Base-by-base conservation (phyloP, 2,113 vertebrate genomes). In the Globicephala melas region DNA sequence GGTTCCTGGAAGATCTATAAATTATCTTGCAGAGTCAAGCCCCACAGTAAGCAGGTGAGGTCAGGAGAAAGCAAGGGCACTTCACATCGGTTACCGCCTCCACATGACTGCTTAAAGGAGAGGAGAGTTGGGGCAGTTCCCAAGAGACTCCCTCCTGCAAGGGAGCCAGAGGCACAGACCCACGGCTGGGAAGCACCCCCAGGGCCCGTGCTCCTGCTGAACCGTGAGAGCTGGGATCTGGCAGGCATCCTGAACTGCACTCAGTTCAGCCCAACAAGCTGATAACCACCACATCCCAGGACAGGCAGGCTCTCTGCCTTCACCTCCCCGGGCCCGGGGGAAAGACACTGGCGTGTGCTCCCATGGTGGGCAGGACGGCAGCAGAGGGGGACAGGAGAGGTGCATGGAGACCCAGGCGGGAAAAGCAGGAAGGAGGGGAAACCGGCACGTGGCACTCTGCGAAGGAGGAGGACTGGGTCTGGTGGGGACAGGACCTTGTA, bases 361-460 rank as follows among this genome's bases (percentile, higher is more conserved):
- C 83, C 5, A 0, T 0, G 53, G 60, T 12, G 17, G 33, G 44
- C 17, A 67, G 36, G 63, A 25, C 1, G 8, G 58, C 58, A 12
- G 62, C 28, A 6, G n/a, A 77, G 73, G 15, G n/a, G 33, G 47
- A 15, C n/a, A 14, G 9, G 36, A 83, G 50, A 50, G 63, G 31
- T 0, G 4, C 76, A 5, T 0, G 17, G 26, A 74, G 44, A 71
- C 47, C 11, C 55, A 68, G 53, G 2, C 11, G 33, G 83, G 85
- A 81, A 31, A 47, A 68, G 26, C 6, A 58, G 70, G 55, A 70
- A 67, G 38, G 41, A 47, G 53, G 71, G 47, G 41, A 91, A 36
- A 55, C 0, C 15, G n/a, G 14, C 67, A 31, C 1, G 1, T 2
- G 7, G 33, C 5, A 2, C 65, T 36, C n/a, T 41, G 36, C 67